Conservation (phyloP, 2,113 vertebrate genomes). For the Glaucomys volans region DNA sequence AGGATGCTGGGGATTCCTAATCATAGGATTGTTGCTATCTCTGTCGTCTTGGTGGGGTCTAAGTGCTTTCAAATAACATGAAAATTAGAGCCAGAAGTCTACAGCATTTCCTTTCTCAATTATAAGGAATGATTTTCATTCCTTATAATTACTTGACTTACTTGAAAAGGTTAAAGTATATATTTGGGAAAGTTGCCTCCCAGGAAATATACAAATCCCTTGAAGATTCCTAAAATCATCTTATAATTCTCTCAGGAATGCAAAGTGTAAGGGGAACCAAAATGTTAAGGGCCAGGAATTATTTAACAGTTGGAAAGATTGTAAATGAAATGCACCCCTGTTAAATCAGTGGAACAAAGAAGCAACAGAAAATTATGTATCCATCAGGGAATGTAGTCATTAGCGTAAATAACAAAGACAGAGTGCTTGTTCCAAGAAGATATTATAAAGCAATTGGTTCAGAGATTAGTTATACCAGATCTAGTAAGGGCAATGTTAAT, state of each 20-base stretch:
- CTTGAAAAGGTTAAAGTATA: slow-evolving; percentile 51
- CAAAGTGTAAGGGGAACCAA: not conserved
- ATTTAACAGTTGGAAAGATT: not conserved
- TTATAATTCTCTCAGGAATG: slow-evolving; percentile 46
- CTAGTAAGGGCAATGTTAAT: not conserved
- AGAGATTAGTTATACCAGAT: not conserved
- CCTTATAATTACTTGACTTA: slow-evolving; percentile 51
- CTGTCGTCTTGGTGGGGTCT: not conserved
- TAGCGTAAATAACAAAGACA: slow-evolving; percentile 16
- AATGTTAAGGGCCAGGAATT: slow-evolving; percentile 24
- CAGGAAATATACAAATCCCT: slow-evolving; percentile 32
- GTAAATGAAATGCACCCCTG: not conserved
- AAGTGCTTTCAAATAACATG: slow-evolving; percentile 41
- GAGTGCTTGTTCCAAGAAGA: not conserved
- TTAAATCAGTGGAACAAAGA: slow-evolving; percentile 5
- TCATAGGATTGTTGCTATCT: not conserved
- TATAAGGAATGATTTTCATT: slow-evolving; percentile 57
- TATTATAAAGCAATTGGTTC: slow-evolving; percentile 46
- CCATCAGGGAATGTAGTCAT: not conserved
- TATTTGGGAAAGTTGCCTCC: slow-evolving; percentile 53
- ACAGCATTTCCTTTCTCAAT: slow-evolving; percentile 47
- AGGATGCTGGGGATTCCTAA: not conserved
- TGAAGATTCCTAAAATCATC: slow-evolving; percentile 52
- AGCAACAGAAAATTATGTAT: not conserved
- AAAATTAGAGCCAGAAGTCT: slow-evolving; percentile 48